Evolutionary conservation across 2,888 invertebrate genomes (phyloP), one percentile per base, ranked within the genome.

Genomic region (Chydorus sphaericus): DNA sequence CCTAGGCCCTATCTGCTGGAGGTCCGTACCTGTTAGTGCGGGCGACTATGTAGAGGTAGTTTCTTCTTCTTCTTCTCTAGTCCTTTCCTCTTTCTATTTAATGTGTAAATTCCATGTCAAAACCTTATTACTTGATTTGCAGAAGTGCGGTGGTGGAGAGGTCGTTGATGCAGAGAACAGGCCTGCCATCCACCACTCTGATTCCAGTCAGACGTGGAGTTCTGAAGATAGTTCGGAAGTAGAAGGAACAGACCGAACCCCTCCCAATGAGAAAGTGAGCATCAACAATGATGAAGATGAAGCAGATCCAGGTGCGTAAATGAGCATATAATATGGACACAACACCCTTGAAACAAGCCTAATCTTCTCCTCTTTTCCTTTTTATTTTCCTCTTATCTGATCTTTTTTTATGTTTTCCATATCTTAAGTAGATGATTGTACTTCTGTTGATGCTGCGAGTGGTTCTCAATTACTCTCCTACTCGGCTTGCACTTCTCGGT

Each of bases 391-490:
- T 16, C n/a, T 48, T 28, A 50, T 30, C 29, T 18, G 29, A 30
- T 29, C 18, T n/a, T 14, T 50, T 50, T 50, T 20, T 39, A 18
- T 52, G 20, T 38, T n/a, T n/a, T n/a, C n/a, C n/a, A n/a, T 48
- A 28, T 33, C 44, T 20, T 18, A 23, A 28, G 20, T 54, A 48
- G 54, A 39, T 44, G 31, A 39, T 37, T 36, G 20, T 38, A 31
- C 30, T 16, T 39, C 56, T 56, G 49, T 50, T 33, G 56, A 56
- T 30, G 28, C 48, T 49, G 56, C 37, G 30, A 37, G 44, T 49
- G 36, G 52, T 37, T 52, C 33, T 52, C 36, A 37, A 23, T 48
- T 48, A 33, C 48, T 36, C 48, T 48, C 56, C 56, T 37, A 53
- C 16, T 54, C 48, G 44, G 33, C 50, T 30, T 28, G 33, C 18